A percentile compares a stretch with the other conserved stretches of the same genome.
These are phyloP conservation scores for Parnassius glacialis DNA, from an alignment of 2,888 invertebrate species.

Conservation along the genomic window DNA sequence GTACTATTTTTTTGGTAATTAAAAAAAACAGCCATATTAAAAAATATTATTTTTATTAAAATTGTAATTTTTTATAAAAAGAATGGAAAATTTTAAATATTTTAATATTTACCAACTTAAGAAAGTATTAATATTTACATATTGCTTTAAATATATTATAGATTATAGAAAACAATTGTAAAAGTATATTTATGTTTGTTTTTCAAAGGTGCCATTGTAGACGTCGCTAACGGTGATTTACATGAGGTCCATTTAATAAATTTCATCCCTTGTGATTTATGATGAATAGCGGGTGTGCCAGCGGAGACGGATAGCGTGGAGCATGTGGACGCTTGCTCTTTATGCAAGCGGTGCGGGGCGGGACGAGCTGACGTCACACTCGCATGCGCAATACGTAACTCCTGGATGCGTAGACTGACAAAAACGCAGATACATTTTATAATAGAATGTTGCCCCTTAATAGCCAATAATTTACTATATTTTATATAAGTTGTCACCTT, in stretches of 20 bases:
- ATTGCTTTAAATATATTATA: too few relatives aligned
- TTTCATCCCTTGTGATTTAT: constrained; percentile 42
- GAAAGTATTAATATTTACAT: too few relatives aligned
- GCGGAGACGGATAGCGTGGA: constrained; percentile 40
- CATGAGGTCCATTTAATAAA: constrained; percentile 35
- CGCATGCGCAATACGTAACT: constrained; percentile 62
- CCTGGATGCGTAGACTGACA: constrained; percentile 56
- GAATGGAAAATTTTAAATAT: too few relatives aligned
- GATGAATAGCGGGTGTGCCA: constrained; percentile 38
- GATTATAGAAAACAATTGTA: not conserved
- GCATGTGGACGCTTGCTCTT: constrained; percentile 33
- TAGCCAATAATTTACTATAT: not conserved
- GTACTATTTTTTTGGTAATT: constrained; percentile 6
- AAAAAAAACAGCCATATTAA: too few relatives aligned
- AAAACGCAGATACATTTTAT: constrained; percentile 39
- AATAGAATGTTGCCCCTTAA: not conserved
- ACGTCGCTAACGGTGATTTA: constrained; percentile 28
- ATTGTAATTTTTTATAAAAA: too few relatives aligned
- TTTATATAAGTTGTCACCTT: not conserved
- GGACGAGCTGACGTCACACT: constrained; percentile 68
- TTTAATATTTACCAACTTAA: too few relatives aligned
- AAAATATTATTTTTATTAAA: too few relatives aligned
- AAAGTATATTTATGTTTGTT: not conserved
- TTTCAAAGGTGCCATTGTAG: constrained; percentile 8
- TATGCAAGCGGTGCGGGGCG: constrained; percentile 40